Evolutionary conservation across 2,113 vertebrate species (phyloP).

Genomic region (Cinclus mexicanus): DNA sequence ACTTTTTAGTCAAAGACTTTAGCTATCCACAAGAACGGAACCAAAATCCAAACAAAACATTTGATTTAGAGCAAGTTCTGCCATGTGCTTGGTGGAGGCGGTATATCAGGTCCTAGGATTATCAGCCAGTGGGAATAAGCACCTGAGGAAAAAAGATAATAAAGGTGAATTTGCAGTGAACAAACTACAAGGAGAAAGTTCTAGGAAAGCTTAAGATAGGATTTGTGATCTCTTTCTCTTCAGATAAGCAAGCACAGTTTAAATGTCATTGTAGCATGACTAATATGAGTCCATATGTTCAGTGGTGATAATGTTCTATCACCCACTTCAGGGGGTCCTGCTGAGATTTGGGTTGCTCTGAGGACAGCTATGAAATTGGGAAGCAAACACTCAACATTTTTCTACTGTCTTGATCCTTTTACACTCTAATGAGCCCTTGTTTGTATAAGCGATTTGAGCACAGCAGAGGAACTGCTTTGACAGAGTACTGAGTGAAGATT

Average conservation of each 20-base stretch:
- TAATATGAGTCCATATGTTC: not conserved
- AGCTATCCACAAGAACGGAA: not conserved
- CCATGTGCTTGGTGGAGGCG: not conserved
- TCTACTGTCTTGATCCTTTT: not conserved
- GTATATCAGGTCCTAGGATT: not conserved
- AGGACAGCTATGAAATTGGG: not conserved
- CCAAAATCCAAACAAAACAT: not conserved
- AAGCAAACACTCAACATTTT: not conserved
- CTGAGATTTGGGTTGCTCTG: not conserved
- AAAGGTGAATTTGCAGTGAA: not conserved
- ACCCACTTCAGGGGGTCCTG: not conserved
- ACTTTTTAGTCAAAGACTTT: not conserved
- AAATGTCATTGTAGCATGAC: not conserved
- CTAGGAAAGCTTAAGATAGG: constrained; percentile 22
- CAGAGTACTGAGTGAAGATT: not conserved
- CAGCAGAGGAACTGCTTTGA: not conserved
- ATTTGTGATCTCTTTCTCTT: not conserved
- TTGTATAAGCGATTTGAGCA: not conserved
- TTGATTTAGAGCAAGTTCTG: not conserved
- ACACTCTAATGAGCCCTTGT: not conserved
- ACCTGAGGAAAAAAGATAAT: constrained; percentile 12
- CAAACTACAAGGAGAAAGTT: constrained; percentile 25
- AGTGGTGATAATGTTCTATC: not conserved
- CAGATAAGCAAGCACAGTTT: not conserved
- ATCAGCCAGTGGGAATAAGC: not conserved